A percentile compares a stretch with the other conserved stretches of the same genome.
phyloP scores from a whole-genome alignment of 2,113 vertebrate species.

The Pholis gunnellus region DNA sequence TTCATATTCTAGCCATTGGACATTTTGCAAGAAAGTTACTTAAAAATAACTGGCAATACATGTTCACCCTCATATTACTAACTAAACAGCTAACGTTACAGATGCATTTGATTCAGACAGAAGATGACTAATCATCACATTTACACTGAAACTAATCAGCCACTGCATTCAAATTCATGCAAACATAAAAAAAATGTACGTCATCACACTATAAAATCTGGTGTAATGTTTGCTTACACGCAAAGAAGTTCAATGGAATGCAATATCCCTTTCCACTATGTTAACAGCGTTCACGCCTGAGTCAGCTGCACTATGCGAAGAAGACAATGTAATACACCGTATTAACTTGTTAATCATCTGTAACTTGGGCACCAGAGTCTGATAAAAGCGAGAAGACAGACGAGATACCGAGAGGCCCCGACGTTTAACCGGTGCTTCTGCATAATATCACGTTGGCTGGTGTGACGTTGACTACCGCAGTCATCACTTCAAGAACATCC shows the following conservation, averaged over 20 bases:
- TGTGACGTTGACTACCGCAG: background rate
- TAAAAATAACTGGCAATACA: background rate
- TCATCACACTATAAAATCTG: background rate
- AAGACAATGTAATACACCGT: background rate
- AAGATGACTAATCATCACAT: background rate
- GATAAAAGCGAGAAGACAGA: background rate
- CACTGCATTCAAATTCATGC: conserved; percentile 28
- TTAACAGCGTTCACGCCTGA: background rate
- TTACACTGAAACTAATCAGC: background rate
- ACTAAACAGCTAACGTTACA: background rate
- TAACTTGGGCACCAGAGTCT: background rate
- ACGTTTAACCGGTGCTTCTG: conserved; percentile 10
- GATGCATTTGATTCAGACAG: background rate
- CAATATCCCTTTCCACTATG: background rate
- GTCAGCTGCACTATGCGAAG: too few species aligned
- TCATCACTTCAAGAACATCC: background rate
- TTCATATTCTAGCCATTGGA: background rate
- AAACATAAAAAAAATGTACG: conserved; percentile 10
- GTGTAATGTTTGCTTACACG: conserved; percentile 4
- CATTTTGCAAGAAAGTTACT: background rate
- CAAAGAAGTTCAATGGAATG: conserved; percentile 7
- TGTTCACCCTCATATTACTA: background rate
- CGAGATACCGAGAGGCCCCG: conserved; percentile 23
- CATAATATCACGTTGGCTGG: background rate
- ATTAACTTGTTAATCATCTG: background rate